Base-by-base conservation (phyloP, 2,888 invertebrate genomes). In the Crematogaster levior region DNA sequence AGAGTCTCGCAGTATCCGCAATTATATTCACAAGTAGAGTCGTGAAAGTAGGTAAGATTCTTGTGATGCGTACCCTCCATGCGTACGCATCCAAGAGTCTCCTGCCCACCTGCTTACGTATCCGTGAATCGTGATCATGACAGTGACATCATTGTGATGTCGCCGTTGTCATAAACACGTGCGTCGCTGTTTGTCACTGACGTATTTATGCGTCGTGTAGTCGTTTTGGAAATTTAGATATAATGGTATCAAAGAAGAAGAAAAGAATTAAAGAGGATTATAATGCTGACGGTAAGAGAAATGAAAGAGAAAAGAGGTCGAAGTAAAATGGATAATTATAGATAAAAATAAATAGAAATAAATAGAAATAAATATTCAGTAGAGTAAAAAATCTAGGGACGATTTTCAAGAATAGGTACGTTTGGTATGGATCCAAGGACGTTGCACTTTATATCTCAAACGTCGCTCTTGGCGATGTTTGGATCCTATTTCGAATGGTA, bases 41-140 rank as follows among this genome's bases (percentile, higher is more conserved):
- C 56, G 43, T n/a, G 43, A 40, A 74, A 61, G 74, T 74, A 53
- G 74, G 75, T 53, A 37, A 63, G 63, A 61, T 40, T 53, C 61
- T 60, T 43, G 48, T 37, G 61, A 74, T 61, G 74, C 73, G 60
- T 58, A 24, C 60, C 40, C 24, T 43, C 18, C 34, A 27, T 43
- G 24, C 43, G 43, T 43, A 46, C 24, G n/a, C 70, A 24, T 56
- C 34, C 24, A 10, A 68, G 68, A 43, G 18, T 12, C 15, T 68
- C 34, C 24, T 21, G 15, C 56, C 63, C 21, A 68, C 43, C 74
- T 48, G 21, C n/a, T 77, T 88, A 81, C 81, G 84, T 84, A 82
- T 86, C 82, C 60, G 81, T 86, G 86, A 87, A 87, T 82, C 74
- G 82, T 85, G 80, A 84, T 84, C 34, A 6, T 34, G 34, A 34